These are phyloP conservation scores for Aegotheles bennettii DNA, from an alignment of 2,113 vertebrate species.

Conservation along the genomic window DNA sequence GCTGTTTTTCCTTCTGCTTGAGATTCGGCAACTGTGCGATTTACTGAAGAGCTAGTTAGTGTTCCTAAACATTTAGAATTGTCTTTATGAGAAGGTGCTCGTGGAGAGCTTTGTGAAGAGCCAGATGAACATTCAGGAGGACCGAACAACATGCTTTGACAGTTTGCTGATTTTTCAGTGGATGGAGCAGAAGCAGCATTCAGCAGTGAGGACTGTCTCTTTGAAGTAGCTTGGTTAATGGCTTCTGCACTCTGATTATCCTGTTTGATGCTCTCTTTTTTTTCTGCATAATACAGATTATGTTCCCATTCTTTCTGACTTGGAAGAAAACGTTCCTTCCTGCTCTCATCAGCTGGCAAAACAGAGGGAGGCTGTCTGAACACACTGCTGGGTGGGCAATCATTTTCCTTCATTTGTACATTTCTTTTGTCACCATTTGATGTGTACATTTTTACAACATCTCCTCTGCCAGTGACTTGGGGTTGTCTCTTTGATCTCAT, in stretches of 20 bases:
- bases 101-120: background rate
- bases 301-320: conserved; percentile 6
- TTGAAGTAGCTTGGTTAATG: background rate
- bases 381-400: background rate
- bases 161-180: background rate
- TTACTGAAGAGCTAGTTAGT: background rate
- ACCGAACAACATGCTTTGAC: background rate
- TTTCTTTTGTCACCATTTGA: background rate
- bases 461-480: conserved; percentile 21
- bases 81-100: background rate
- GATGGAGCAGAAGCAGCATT: background rate
- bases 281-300: background rate
- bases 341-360: conserved; percentile 11
- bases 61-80: background rate
- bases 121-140: background rate
- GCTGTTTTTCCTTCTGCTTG: background rate
- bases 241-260: background rate
- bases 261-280: background rate
- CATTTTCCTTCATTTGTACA: conserved; percentile 6
- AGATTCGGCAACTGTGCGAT: background rate
- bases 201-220: background rate
- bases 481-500: conserved; percentile 12
- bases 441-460: background rate
- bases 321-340: background rate
- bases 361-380: background rate